phyloP scores from a whole-genome alignment of 2,113 vertebrate genomes.

The Oncorhynchus gorbuscha region DNA sequence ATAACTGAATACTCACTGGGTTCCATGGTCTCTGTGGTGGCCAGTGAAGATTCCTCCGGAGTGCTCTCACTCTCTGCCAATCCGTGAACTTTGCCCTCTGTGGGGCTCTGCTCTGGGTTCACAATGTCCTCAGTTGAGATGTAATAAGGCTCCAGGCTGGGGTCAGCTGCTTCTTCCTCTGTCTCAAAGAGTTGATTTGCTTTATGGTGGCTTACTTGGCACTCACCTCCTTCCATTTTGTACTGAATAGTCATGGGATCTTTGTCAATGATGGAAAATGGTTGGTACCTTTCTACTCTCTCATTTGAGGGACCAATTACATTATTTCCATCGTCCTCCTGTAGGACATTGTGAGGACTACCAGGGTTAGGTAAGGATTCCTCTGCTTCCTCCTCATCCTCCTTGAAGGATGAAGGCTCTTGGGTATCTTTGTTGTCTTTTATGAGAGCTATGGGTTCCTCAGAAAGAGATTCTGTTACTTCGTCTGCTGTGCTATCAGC shows the following conservation, averaged over 20 bases:
- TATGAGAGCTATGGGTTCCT: conserved; percentile 17
- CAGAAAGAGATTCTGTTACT: conserved; percentile 38
- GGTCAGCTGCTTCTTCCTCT: conserved; percentile 7
- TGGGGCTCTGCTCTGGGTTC: conserved; percentile 31
- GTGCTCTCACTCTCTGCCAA: neutral
- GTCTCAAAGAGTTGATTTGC: conserved; percentile 24
- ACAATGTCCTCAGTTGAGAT: conserved; percentile 58
- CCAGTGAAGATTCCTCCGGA: conserved; percentile 6
- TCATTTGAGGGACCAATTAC: conserved; percentile 26
- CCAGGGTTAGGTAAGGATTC: conserved; percentile 43
- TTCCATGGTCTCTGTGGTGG: conserved; percentile 14
- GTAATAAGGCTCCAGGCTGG: conserved; percentile 49
- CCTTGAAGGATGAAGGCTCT: conserved; percentile 20
- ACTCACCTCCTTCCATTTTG: conserved; percentile 2
- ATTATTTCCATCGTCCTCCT: conserved; percentile 37
- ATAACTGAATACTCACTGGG: conserved; percentile 19
- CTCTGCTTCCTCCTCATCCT: conserved; percentile 35
- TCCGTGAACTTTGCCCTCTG: conserved; percentile 18
- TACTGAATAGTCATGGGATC: conserved; percentile 34
- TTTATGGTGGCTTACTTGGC: neutral
- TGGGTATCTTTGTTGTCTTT: conserved; percentile 25
- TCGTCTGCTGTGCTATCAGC: conserved; percentile 36
- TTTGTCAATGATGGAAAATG: conserved; percentile 8
- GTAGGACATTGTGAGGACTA: conserved; percentile 36
- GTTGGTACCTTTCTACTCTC: neutral